Percentiles rank a stretch among this genome's conserved stretches.
These are phyloP conservation scores for Gymnoscopelus microlampas DNA, from an alignment of 2,797 vertebrate genomes.

Conservation along the genomic window DNA sequence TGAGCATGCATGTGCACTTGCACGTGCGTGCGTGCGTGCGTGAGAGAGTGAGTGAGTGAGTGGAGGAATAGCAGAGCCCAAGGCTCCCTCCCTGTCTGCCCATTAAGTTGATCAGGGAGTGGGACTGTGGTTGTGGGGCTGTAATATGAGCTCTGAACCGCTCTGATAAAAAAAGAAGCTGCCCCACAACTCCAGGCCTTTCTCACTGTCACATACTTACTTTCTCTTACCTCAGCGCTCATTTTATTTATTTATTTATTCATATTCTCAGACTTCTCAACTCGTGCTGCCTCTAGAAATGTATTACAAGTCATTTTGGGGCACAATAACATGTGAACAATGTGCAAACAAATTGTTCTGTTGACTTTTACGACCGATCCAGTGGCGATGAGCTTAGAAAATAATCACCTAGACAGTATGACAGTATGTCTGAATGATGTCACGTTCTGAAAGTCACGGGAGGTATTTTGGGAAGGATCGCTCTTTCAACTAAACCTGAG, in stretches of 20 bases:
- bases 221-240: not conserved
- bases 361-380: too few relatives aligned
- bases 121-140: conserved; percentile 61
- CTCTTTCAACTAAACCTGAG: not conserved
- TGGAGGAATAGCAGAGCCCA: conserved; percentile 44
- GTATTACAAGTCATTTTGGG: too few relatives aligned
- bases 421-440: conserved; percentile 21
- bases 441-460: conserved; percentile 26
- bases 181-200: conserved; percentile 23
- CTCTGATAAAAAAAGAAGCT: conserved; percentile 62
- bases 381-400: too few relatives aligned
- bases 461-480: conserved; percentile 11
- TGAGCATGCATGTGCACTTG: conserved; percentile 35
- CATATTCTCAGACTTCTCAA: too few relatives aligned
- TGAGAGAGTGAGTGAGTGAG: not conserved
- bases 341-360: too few relatives aligned
- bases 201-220: conserved; percentile 8
- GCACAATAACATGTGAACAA: too few relatives aligned
- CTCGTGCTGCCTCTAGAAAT: too few relatives aligned
- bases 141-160: conserved; percentile 67
- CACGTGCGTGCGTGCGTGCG: not conserved
- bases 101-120: conserved; percentile 71
- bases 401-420: conserved; percentile 10
- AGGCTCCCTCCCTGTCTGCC: conserved; percentile 48
- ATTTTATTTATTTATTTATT: too few relatives aligned